Evolutionary conservation across 2,113 vertebrate species (phyloP).

Genomic region (Lamprologus tigripictilis): DNA sequence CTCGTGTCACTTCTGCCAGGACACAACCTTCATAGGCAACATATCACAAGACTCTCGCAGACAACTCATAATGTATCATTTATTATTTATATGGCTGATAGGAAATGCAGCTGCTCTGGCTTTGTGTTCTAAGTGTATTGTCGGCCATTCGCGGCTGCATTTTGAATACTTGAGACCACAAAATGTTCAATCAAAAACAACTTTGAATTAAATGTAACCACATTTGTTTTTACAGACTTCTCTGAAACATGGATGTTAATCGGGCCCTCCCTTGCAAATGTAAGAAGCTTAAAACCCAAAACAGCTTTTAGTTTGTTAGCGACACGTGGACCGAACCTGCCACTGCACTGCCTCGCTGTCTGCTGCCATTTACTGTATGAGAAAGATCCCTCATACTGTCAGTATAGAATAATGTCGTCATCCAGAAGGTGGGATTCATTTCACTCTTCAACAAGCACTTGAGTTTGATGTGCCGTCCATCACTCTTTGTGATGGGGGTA

Average conservation of each 20-base stretch:
- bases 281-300: neutral
- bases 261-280: neutral
- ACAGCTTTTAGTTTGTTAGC: neutral
- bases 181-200: neutral
- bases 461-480: constrained; percentile 39
- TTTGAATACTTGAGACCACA: constrained; percentile 7
- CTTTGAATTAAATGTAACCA: neutral
- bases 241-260: neutral
- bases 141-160: neutral
- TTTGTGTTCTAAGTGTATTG: constrained; percentile 52
- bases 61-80: constrained; percentile 66
- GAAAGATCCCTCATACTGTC: constrained; percentile 19
- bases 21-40: constrained; percentile 30
- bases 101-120: constrained; percentile 62
- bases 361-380: constrained; percentile 9
- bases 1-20: neutral
- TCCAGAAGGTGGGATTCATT: constrained; percentile 9
- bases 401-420: constrained; percentile 32
- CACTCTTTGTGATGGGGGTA: constrained; percentile 33
- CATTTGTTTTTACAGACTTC: neutral
- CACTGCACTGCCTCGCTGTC: neutral
- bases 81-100: constrained; percentile 70
- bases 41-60: constrained; percentile 55
- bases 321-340: neutral
- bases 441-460: constrained; percentile 48